Evolutionary conservation across 1,140 invertebrate species (phyloP), one percentile per base, ranked within the genome.

Genomic region (Drosophila ironensis): DNA sequence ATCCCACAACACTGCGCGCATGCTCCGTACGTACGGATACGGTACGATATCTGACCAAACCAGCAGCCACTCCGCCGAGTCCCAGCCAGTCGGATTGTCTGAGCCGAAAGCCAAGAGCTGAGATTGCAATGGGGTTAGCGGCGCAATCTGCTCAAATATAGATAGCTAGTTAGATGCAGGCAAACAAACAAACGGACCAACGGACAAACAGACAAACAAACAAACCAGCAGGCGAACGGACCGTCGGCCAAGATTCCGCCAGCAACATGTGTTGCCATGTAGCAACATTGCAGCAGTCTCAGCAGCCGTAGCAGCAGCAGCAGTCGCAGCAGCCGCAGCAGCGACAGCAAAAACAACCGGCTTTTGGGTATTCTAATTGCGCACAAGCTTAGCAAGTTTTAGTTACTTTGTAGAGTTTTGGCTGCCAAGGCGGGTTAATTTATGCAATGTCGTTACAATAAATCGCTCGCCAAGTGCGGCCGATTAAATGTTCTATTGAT

Each of bases 131-230:
- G 80, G 52, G 80, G 80, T 86, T 86, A 86, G 80, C 80, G 56
- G 80, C 80, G 80, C 80, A 86, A 86, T 84, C 80, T 84, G 80
- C 74, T 86, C 80, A 84, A 84, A 86, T 84, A 84, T 84, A 84
- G 80, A 84, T 86, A 80, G 80, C 80, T 84, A 82, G 80, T 80
- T 84, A 84, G 80, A 73, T 63, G 70, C 50, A 51, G 59, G 73
- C 72, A 56, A 76, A 47, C 53, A 64, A 48, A 54, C 52, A 50
- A 51, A 69, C 63, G 33, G 63, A 53, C 66, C 17, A 42, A 44
- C 16, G 37, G 20, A 14, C 56, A 7, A 20, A 17, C 28, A 27
- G 14, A 37, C 59, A 19, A 30, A 33, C 24, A n/a, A 30, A 33
- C 24, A n/a, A 42, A 38, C 54, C 35, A 30, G 46, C 48, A 48